Evolutionary conservation across 2,888 invertebrate genomes (phyloP), one percentile per base, ranked within the genome.

Genomic region (Apodemia hepburni): DNA sequence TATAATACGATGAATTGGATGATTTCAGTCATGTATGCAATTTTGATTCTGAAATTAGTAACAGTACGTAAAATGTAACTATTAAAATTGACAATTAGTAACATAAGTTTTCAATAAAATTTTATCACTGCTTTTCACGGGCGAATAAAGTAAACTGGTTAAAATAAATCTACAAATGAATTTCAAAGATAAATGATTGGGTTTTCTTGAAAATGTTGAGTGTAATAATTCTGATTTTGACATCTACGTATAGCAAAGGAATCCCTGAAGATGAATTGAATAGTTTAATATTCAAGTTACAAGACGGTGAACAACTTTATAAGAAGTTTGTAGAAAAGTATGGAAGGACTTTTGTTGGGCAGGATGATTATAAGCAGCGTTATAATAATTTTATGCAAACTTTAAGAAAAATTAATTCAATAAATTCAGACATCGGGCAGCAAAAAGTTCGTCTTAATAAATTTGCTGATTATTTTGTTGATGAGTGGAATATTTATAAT

Each of bases 311-410:
- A 0, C 35, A 62, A 0, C 61, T 72, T 8, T 75, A 68, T 27
- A 64, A 66, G 33, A 64, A 68, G 27, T 75, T 65, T 57, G 59
- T 71, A 5, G 65, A 68, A 65, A 71, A 69, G 47, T 76, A 74
- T 64, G 71, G 76, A 5, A 82, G 75, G 68, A 77, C 66, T 3
- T 80, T 76, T 60, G 47, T 58, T 0, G 70, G 71, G 38, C 68
- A 74, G 64, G 64, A 68, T 2, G 83, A 85, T 18, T 83, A 82
- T 68, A 63, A 73, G 18, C 64, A 69, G 3, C 76, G 79, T 64
- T 85, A 76, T 62, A 54, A 66, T 2, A 76, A 75, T 65, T 86
- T 85, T 66, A 61, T 85, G 62, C 58, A 71, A 57, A 84, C 85
- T 35, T 68, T 87, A 47, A 73, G 69, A 49, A 71, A 63, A 38